Evolutionary conservation across 2,888 invertebrate species (phyloP).

Genomic region (Aspidiotus destructor): DNA sequence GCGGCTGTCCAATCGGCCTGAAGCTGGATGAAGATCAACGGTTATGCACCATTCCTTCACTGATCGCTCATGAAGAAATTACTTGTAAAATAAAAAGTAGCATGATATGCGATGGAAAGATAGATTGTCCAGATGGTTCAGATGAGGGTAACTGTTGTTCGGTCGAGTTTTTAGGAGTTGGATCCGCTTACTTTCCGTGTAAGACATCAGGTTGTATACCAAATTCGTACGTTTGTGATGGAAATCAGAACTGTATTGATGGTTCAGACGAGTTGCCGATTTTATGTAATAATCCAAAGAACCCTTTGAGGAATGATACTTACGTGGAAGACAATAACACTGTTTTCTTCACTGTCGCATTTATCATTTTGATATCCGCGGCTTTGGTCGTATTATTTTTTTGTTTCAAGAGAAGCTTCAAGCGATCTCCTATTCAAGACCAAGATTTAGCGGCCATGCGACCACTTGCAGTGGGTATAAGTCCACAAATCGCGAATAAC

Average conservation of each 20-base stretch:
- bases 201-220: slow-evolving; percentile 59
- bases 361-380: not conserved
- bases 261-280: slow-evolving; percentile 59
- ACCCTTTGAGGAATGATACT: not conserved
- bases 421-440: not conserved
- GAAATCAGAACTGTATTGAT: slow-evolving; percentile 66
- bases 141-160: slow-evolving; percentile 54
- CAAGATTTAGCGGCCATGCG: slow-evolving; percentile 19
- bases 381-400: not conserved
- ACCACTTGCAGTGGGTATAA: slow-evolving; percentile 5
- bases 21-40: slow-evolving; percentile 46
- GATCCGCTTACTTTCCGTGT: slow-evolving; percentile 16
- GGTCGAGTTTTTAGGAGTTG: not conserved
- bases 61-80: slow-evolving; percentile 68
- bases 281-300: not conserved
- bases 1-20: slow-evolving; percentile 68
- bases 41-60: slow-evolving; percentile 58
- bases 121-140: slow-evolving; percentile 69
- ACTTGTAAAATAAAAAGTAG: slow-evolving; percentile 56
- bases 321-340: not conserved
- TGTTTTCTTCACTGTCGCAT: not conserved
- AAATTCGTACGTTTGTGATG: slow-evolving; percentile 60
- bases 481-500: not conserved
- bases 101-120: slow-evolving; percentile 64
- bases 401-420: not conserved